phyloP scores from a whole-genome alignment of 1,140 invertebrate genomes.

The Laodelphax striatellus region DNA sequence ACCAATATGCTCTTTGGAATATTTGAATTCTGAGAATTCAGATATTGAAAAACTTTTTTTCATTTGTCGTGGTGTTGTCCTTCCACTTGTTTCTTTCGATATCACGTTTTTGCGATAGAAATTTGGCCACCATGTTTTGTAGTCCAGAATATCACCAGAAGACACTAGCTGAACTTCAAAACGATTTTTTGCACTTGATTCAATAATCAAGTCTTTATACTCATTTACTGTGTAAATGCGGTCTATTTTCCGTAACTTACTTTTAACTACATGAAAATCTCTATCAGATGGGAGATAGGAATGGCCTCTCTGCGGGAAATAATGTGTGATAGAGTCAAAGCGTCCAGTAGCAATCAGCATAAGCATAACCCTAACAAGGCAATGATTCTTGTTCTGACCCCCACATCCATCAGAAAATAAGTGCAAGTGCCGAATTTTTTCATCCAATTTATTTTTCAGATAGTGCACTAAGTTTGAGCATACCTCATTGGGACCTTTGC shows the following conservation, averaged over 20 bases:
- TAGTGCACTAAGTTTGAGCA: conserved; percentile 5
- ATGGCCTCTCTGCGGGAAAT: conserved; percentile 23
- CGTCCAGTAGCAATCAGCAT: conserved; percentile 1
- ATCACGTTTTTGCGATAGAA: conserved; percentile 13
- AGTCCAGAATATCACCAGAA: conserved; percentile 6
- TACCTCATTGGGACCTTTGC: conserved; percentile 13
- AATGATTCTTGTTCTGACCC: conserved; percentile 19
- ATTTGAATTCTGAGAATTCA: too few species aligned
- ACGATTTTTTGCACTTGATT: not conserved
- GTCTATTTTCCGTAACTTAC: not conserved
- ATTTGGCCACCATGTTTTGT: conserved; percentile 16
- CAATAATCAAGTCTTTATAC: not conserved
- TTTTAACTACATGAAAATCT: conserved; percentile 24
- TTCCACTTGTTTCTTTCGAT: conserved; percentile 9
- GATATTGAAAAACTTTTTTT: too few species aligned
- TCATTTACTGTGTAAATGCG: not conserved
- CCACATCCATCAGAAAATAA: conserved; percentile 15
- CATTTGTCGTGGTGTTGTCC: not conserved
- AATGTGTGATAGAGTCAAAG: conserved; percentile 18
- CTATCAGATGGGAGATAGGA: conserved; percentile 24
- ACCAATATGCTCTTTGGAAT: too few species aligned
- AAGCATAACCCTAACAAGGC: conserved; percentile 5
- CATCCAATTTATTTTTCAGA: not conserved
- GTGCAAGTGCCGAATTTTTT: too few species aligned
- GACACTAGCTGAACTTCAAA: not conserved